These are phyloP conservation scores for Pitta sordida DNA, from an alignment of 2,113 vertebrate species.

Conservation along the genomic window DNA sequence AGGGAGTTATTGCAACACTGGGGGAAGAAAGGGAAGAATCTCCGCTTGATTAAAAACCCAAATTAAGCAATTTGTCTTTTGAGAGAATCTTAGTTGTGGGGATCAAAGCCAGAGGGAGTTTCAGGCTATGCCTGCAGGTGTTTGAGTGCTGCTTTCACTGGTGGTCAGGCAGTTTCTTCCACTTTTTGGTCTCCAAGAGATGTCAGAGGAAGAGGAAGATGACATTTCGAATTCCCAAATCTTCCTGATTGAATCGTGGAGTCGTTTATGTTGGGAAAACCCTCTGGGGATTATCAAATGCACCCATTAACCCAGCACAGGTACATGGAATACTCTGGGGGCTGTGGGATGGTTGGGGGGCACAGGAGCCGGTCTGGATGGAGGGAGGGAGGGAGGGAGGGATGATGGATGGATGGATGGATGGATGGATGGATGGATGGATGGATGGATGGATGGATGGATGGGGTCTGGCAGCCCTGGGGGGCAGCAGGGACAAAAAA, in stretches of 20 bases:
- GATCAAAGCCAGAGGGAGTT: neutral
- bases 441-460: too few species aligned
- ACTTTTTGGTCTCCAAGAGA: neutral
- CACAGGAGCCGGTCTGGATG: neutral
- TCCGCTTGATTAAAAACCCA: neutral
- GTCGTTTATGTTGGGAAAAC: neutral
- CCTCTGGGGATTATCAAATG: neutral
- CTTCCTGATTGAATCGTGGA: neutral
- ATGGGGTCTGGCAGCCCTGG: neutral
- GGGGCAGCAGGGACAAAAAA: neutral
- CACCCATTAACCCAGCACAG: neutral
- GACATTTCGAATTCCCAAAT: neutral
- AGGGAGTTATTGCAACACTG: neutral
- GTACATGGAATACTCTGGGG: too few species aligned
- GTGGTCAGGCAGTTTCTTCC: neutral
- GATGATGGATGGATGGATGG: too few species aligned
- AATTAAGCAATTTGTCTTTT: neutral
- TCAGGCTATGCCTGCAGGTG: too few species aligned
- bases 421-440: too few species aligned
- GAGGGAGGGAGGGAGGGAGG: too few species aligned
- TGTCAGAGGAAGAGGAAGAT: accelerated
- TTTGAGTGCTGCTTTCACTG: neutral
- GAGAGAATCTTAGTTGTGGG: neutral
- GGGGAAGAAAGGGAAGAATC: neutral
- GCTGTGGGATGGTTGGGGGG: neutral